Evolutionary conservation across 2,113 vertebrate species (phyloP), one percentile per base, ranked within the genome.

Genomic region (Pungitius pungitius): DNA sequence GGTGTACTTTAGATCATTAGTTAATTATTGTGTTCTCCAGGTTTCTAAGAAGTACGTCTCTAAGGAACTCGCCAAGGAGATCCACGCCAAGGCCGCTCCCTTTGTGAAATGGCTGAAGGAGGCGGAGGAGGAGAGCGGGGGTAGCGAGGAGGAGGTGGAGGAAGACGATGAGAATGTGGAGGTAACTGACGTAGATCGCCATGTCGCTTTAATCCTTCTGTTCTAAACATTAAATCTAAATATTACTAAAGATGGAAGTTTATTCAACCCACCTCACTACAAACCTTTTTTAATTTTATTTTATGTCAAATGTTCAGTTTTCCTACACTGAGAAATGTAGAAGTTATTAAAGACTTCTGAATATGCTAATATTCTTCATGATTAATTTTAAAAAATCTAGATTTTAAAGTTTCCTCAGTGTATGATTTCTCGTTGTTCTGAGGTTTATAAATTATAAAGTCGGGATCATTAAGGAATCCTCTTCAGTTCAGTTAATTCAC

Each of bases 31-130:
- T 20, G 0, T 66, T 22, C 63, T 0, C 5, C 85, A 99, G 98
- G 95, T 96, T 77, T 99, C 97, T 49, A 99, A 99, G 93, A 99
- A 99, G 85, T 99, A 99, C 0, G 95, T 99, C 85, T 97, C 97
- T 67, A 99, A 98, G 93, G 98, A 98, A 18, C 96, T 99, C 86
- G 97, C 97, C 93, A 99, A 98, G 95, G 98, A 99, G 93, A 99
- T 99, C 81, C 96, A 96, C 87, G 93, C 96, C 83, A 99, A 96
- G 94, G 97, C 98, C 1, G 96, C 96, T 84, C 96, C 97, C 12
- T 99, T 99, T 88, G 95, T 99, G 89, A 98, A 97, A 81, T 99
- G 97, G 96, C 93, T 99, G 73, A 98, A 99, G 87, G 97, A 99
- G 93, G 97, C 97, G 4, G 97, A 99, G 88, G 98, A 99, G 83